A percentile compares a stretch with the other conserved stretches of the same genome.
Evolutionary conservation across 2,797 vertebrate genomes (phyloP).

Genomic region (Ibycter americanus): DNA sequence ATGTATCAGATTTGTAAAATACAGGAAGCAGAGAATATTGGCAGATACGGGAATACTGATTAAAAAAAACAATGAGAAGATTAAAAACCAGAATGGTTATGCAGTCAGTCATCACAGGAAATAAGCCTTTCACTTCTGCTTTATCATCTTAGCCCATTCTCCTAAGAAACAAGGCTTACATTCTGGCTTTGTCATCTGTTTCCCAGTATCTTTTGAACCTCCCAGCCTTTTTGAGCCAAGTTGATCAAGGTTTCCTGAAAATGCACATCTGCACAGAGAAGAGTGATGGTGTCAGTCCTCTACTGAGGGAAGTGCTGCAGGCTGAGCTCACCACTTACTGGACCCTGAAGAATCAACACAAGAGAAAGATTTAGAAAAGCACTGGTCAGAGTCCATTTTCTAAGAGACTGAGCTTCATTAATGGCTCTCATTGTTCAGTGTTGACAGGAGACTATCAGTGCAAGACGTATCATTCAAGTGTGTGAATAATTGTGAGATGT

Average conservation of each 20-base stretch:
- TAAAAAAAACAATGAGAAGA: not conserved
- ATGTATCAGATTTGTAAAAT: not conserved
- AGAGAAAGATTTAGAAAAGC: not conserved
- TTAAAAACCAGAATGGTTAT: not conserved
- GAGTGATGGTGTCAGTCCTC: not conserved
- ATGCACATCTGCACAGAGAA: not conserved
- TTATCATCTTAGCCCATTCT: not conserved
- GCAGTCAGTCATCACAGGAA: not conserved
- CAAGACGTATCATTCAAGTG: not conserved
- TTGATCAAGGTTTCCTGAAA: not conserved
- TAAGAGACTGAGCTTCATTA: not conserved
- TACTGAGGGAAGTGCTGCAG: not conserved
- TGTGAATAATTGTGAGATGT: not conserved
- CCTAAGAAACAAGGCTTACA: not conserved
- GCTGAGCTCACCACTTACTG: not conserved
- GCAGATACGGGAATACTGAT: not conserved
- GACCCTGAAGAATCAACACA: not conserved
- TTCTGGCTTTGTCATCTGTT: constrained; percentile 1
- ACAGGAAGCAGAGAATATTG: not conserved
- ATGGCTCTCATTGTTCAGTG: not conserved
- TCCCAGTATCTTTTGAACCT: not conserved
- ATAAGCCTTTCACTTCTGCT: not conserved
- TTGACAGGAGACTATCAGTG: not conserved
- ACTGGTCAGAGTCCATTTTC: not conserved
- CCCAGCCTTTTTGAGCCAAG: not conserved